Percentiles rank a stretch among this genome's conserved stretches.
These are phyloP conservation scores for Malurus elegans DNA, from an alignment of 2,113 vertebrate genomes.

Conservation along the genomic window DNA sequence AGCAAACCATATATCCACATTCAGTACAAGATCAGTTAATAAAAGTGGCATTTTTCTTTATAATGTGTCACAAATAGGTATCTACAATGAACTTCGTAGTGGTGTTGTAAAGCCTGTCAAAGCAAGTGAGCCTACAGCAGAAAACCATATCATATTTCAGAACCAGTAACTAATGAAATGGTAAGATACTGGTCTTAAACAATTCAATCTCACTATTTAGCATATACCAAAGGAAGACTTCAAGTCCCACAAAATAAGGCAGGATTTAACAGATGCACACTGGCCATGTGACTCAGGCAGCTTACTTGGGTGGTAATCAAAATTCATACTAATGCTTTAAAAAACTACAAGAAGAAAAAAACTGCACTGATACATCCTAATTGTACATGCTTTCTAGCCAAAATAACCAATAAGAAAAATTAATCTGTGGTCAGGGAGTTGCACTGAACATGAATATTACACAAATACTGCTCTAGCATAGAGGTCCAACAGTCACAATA, in stretches of 20 bases:
- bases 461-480: not conserved
- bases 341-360: not conserved
- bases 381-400: not conserved
- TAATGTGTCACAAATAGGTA: not conserved
- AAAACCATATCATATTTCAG: not conserved
- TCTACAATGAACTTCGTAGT: not conserved
- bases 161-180: not conserved
- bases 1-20: not conserved
- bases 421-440: not conserved
- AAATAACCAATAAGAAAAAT: not conserved
- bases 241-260: not conserved
- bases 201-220: not conserved
- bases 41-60: not conserved
- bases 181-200: not conserved
- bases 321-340: not conserved
- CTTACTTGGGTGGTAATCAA: not conserved
- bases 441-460: not conserved
- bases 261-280: not conserved
- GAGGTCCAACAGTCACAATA: not conserved
- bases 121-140: not conserved
- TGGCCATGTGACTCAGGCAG: accelerated
- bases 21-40: not conserved
- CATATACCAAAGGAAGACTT: not conserved
- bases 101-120: not conserved
- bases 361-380: not conserved